A percentile compares a stretch with the other conserved stretches of the same genome.
Conservation (phyloP, 2,113 vertebrate genomes). For the Anarrhichthys ocellatus region DNA sequence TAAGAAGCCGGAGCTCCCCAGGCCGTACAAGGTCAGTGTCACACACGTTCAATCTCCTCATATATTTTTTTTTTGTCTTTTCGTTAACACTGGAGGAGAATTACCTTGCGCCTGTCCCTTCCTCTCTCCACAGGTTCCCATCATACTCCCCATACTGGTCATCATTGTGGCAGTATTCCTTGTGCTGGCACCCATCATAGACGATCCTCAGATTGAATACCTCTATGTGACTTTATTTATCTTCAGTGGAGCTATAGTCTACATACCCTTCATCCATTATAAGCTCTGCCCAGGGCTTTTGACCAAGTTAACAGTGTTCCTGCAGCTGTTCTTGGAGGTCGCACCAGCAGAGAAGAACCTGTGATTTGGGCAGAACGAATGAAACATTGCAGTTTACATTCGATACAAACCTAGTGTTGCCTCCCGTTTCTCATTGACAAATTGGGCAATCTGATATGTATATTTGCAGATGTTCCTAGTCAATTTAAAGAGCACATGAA, state of each 20-base stretch:
- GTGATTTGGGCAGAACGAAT: slow-evolving; percentile 37
- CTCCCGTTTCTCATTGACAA: not conserved
- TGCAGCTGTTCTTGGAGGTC: slow-evolving; percentile 91
- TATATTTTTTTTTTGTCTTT: not conserved
- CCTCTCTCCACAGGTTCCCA: slow-evolving; percentile 84
- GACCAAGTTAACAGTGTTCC: slow-evolving; percentile 82
- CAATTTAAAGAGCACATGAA: not conserved
- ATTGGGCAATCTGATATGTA: not conserved
- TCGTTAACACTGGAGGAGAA: not conserved
- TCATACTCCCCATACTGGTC: slow-evolving; percentile 86
- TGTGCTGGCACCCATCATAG: slow-evolving; percentile 88
- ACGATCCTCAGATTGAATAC: slow-evolving; percentile 86
- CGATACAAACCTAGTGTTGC: not conserved
- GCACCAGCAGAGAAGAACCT: slow-evolving; percentile 84
- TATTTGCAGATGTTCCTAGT: not conserved
- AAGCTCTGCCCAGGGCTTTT: slow-evolving; percentile 83
- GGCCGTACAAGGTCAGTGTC: slow-evolving; percentile 85
- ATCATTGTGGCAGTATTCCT: slow-evolving; percentile 86
- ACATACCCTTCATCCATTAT: slow-evolving; percentile 88
- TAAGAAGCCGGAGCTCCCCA: slow-evolving; percentile 87
- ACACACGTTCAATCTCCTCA: not conserved
- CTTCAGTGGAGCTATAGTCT: slow-evolving; percentile 86
- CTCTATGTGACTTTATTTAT: slow-evolving; percentile 88
- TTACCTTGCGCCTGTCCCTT: slow-evolving; percentile 3
- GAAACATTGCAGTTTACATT: not conserved